Evolutionary conservation across 2,797 vertebrate species (phyloP).

Genomic region (Pachyuromys duprasi): DNA sequence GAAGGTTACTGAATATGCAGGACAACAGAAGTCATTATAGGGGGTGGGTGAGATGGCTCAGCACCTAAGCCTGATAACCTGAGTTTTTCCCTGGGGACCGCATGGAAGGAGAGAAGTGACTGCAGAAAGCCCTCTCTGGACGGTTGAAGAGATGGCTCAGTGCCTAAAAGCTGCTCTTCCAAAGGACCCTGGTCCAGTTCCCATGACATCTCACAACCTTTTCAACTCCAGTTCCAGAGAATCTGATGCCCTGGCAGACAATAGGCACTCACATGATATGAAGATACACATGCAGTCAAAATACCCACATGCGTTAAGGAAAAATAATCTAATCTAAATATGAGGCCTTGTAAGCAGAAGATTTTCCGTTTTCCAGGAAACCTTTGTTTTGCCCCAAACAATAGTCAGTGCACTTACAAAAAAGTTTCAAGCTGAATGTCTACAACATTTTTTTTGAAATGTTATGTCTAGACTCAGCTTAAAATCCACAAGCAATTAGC

Average conservation of each 20-base stretch:
- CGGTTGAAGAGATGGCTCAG: background rate
- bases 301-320: background rate
- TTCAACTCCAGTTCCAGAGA: background rate
- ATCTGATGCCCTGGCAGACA: too few species aligned
- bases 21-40: background rate
- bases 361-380: slow-evolving; percentile 42
- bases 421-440: background rate
- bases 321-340: background rate
- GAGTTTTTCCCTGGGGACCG: background rate
- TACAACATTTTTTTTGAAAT: background rate
- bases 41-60: background rate
- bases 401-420: background rate
- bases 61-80: background rate
- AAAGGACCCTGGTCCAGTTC: background rate
- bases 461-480: background rate
- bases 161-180: background rate
- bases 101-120: background rate
- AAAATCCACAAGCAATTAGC: slow-evolving; percentile 47
- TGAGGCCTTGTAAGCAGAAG: slow-evolving; percentile 9
- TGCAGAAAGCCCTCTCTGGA: background rate
- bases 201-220: background rate
- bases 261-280: too few species aligned
- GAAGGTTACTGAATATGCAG: background rate
- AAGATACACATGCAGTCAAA: background rate
- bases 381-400: background rate